phyloP scores from a whole-genome alignment of 1,140 invertebrate genomes.

The Coelopa frigida region DNA sequence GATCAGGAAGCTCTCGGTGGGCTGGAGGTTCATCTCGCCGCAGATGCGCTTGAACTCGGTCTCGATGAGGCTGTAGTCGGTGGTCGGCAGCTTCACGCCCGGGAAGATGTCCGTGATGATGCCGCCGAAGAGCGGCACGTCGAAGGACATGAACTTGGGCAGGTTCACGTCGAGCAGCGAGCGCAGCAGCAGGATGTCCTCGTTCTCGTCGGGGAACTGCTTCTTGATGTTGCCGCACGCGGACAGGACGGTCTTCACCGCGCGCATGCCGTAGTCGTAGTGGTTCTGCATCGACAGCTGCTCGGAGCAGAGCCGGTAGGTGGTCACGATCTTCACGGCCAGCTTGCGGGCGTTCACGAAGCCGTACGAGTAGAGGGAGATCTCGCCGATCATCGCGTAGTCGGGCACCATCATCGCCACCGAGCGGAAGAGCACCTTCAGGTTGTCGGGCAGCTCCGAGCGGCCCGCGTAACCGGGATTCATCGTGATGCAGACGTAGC shows the following conservation, averaged over 20 bases:
- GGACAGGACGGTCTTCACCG: conserved; percentile 74
- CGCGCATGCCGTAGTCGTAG: conserved; percentile 86
- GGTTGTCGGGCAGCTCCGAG: conserved; percentile 70
- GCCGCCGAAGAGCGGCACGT: conserved; percentile 83
- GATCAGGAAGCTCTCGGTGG: conserved; percentile 58
- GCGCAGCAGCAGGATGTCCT: conserved; percentile 68
- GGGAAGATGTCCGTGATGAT: conserved; percentile 91
- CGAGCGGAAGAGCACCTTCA: conserved; percentile 84
- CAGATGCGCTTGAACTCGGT: conserved; percentile 50
- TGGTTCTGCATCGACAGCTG: conserved; percentile 80
- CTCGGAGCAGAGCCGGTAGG: conserved; percentile 82
- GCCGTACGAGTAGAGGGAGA: conserved; percentile 82
- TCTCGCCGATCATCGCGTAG: conserved; percentile 86
- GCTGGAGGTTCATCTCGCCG: conserved; percentile 63
- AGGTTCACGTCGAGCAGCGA: conserved; percentile 90
- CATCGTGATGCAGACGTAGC: conserved; percentile 90
- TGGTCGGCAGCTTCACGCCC: conserved; percentile 61
- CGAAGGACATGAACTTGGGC: conserved; percentile 83
- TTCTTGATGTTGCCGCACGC: conserved; percentile 83
- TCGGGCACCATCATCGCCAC: conserved; percentile 96
- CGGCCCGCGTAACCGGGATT: conserved; percentile 81
- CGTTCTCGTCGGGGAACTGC: conserved; percentile 72
- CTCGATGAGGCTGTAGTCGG: conserved; percentile 64
- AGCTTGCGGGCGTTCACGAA: conserved; percentile 73
- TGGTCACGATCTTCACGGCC: conserved; percentile 82